Conservation (phyloP, 1,140 invertebrate species). For the Aphis craccivora region DNA sequence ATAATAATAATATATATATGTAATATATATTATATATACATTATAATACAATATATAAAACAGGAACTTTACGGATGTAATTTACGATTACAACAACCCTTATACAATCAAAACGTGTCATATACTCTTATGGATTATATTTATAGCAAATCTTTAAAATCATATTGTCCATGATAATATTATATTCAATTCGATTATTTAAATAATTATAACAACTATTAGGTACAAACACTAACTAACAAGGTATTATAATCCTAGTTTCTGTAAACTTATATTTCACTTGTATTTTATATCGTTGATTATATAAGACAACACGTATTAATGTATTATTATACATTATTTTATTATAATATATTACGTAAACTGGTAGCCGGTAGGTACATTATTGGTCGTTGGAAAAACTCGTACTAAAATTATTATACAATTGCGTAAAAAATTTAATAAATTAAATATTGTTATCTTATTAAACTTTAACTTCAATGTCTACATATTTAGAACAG, state of each 20-base stretch:
- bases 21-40: too few species aligned
- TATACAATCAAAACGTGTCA: neutral
- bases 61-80: neutral
- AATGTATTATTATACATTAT: neutral
- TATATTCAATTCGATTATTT: neutral
- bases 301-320: neutral
- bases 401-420: neutral
- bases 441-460: neutral
- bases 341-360: neutral
- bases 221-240: neutral
- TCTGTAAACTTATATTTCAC: neutral
- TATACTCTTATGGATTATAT: neutral
- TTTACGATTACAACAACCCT: neutral
- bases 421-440: neutral
- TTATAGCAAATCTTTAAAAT: neutral
- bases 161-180: neutral
- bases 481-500: neutral
- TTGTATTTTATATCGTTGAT: neutral
- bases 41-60: neutral
- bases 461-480: neutral
- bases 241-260: neutral
- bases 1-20: neutral
- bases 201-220: neutral
- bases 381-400: neutral
- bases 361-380: too few species aligned